Evolutionary conservation across 2,797 vertebrate species (phyloP).

Genomic region (Cossypha dichroa): DNA sequence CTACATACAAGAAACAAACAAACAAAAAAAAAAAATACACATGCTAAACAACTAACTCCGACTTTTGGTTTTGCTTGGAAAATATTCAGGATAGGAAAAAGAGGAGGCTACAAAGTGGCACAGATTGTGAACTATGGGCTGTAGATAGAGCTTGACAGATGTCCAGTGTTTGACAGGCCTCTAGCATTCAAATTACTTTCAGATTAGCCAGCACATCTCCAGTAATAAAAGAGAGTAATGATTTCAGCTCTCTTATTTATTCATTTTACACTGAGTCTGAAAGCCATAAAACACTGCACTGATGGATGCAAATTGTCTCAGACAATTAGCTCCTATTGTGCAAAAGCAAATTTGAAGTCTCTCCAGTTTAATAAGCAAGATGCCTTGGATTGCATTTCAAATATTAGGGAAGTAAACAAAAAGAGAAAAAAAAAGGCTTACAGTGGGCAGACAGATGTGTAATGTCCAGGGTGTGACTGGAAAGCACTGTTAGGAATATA

Average conservation of each 20-base stretch:
- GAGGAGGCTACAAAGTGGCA: neutral
- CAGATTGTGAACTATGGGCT: slow-evolving; percentile 43
- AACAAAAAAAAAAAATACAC: neutral
- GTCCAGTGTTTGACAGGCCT: slow-evolving; percentile 42
- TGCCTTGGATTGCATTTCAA: slow-evolving; percentile 47
- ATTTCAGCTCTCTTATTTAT: slow-evolving; percentile 65
- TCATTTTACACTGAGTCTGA: slow-evolving; percentile 66
- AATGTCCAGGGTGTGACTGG: neutral
- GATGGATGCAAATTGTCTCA: slow-evolving; percentile 72
- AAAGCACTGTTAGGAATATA: neutral
- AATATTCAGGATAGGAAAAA: neutral
- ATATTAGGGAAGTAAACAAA: slow-evolving; percentile 38
- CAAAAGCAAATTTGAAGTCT: slow-evolving; percentile 69
- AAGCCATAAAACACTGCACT: slow-evolving; percentile 63
- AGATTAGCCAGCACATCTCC: slow-evolving; percentile 49
- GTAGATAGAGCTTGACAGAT: slow-evolving; percentile 65
- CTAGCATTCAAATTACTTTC: slow-evolving; percentile 51
- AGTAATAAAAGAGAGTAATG: slow-evolving; percentile 64
- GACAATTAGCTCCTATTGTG: slow-evolving; percentile 69
- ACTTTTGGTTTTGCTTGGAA: neutral
- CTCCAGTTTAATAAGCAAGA: slow-evolving; percentile 71
- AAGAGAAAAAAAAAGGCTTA: neutral
- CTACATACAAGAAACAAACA: neutral
- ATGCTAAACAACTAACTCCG: neutral
- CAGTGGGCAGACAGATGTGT: neutral